Evolutionary conservation across 2,888 invertebrate species (phyloP), one percentile per base, ranked within the genome.

Genomic region (Apodemia hepburni): DNA sequence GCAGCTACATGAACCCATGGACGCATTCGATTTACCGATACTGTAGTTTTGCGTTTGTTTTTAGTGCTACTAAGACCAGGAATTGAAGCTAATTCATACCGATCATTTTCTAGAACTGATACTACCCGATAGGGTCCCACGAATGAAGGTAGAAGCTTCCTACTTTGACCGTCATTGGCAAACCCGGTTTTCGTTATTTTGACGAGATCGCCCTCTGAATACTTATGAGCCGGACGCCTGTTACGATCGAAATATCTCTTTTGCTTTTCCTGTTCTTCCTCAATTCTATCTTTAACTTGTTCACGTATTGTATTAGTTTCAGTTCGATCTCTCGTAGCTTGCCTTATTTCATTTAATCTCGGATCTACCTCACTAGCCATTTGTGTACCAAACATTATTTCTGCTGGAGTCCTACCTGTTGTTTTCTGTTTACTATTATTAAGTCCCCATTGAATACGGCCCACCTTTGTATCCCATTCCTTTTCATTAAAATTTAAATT

Each of bases 401-500:
- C 67, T 7, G 68, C 59, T 2, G 70, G 69, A 2, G 69, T 66
- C 62, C 63, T 70, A 33, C 74, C 71, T 38, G 67, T 72, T 3
- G 70, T 65, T 64, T 69, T 67, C 58, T 72, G 71, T 4, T 67
- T 49, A 2, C 74, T 73, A 62, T 77, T 78, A 60, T 78, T 71
- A 1, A 72, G 59, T 1, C 71, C 70, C 70, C 71, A 71, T 54
- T 71, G 73, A 11, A 70, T 61, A 71, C 59, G 64, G 18, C 72
- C 70, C 27, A 81, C 61, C 27, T 78, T 71, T 60, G 70, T 66
- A 69, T 80, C 78, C 79, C 82, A 81, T 57, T 69, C 69, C 35
- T 73, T 76, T 62, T 77, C 78, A 49, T 72, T 66, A 38, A 67
- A 64, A n/a, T 71, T 62, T 12, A 69, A 3, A 42, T 62, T 72